Evolutionary conservation across 2,797 vertebrate species (phyloP).

Genomic region (Cynopterus sphinx): DNA sequence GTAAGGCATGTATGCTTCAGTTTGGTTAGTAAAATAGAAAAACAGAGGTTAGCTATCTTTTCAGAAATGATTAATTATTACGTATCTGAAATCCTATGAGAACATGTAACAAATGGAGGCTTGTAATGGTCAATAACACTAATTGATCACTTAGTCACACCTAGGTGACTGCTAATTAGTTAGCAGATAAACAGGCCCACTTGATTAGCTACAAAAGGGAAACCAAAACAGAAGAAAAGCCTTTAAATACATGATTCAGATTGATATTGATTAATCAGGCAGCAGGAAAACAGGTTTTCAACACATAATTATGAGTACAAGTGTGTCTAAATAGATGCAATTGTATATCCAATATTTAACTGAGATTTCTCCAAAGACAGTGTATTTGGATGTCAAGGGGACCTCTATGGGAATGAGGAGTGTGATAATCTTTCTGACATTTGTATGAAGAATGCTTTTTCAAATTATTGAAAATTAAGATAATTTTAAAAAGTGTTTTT

Average conservation of each 20-base stretch:
- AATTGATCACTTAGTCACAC: conserved; percentile 52
- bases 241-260: neutral
- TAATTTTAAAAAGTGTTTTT: neutral
- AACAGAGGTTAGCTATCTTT: neutral
- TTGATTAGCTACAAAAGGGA: conserved; percentile 34
- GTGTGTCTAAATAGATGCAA: neutral
- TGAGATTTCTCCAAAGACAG: neutral
- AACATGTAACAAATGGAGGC: conserved; percentile 61
- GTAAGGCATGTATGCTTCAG: neutral
- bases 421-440: neutral
- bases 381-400: neutral
- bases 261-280: neutral
- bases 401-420: neutral
- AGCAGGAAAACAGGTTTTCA: neutral
- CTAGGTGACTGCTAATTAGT: conserved; percentile 57
- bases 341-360: neutral
- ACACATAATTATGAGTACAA: neutral
- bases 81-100: conserved; percentile 38
- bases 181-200: conserved; percentile 16
- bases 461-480: conserved; percentile 14
- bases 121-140: conserved; percentile 40
- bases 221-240: conserved; percentile 27
- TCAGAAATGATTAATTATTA: conserved; percentile 44
- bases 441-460: neutral
- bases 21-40: conserved; percentile 16